Base-by-base conservation (phyloP, 23 tunicate species). In the Trididemnum miniatum region DNA sequence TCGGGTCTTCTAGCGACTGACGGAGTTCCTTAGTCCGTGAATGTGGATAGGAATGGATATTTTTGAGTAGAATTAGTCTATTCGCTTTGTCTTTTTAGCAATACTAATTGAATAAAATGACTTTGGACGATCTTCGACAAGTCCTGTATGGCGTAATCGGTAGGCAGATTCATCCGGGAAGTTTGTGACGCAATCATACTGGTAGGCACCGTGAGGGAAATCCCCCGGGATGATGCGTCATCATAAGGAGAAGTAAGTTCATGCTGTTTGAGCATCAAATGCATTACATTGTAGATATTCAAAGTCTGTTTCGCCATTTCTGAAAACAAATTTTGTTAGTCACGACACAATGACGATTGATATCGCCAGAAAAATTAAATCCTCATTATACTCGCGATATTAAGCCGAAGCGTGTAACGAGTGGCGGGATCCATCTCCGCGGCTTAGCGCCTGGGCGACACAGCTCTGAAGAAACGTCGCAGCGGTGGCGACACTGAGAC, bases 111-210 rank as follows among this genome's bases (percentile, higher is more conserved):
- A n/a, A 78, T 81, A 35, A 89, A 71, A 78, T 79, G 81, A 60
- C 38, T 79, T 27, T 40, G 49, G 1, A 40, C 88, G 28, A 85
- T 50, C 52, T 50, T 75, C 35, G 77, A 33, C 59, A 90, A 57
- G 3, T 85, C 89, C 51, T 90, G 71, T 0, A 90, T 22, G 18
- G 96, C 96, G 73, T 90, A 90, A 54, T 90, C 96, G 31, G 84
- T 86, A 15, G 89, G 96, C 25, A 90, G 62, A 37, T 65, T 71
- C 40, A 85, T 34, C n/a, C 50, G 35, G 24, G 73, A 57, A 18
- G 78, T 71, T 20, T 65, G 90, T 22, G 34, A 29, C 7, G 83
- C 90, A 24, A 86, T 23, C 9, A 65, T 65, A 30, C 51, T 34
- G 0, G 81, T 0, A 0, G 23, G 39, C 31, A 65, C 9, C 20